Percentiles rank a stretch among this genome's conserved stretches.
These are phyloP conservation scores for Enhydra lutris DNA, from an alignment of 2,113 vertebrate species.

Conservation along the genomic window DNA sequence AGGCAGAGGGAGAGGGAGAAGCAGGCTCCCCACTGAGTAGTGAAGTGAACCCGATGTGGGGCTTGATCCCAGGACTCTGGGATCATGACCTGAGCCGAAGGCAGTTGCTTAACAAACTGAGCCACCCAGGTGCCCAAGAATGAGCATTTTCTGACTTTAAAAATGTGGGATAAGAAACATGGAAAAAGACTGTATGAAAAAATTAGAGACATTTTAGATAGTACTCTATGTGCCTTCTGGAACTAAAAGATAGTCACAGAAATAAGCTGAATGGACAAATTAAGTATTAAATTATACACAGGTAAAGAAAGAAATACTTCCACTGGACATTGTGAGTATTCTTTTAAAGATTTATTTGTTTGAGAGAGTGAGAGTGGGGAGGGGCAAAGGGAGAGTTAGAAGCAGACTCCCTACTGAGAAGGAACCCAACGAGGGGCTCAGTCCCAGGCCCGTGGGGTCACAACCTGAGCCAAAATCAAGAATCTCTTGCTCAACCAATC, in stretches of 20 bases:
- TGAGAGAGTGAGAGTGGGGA: neutral
- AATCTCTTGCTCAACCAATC: neutral
- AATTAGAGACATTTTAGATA: neutral
- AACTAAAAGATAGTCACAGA: neutral
- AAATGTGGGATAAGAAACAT: neutral
- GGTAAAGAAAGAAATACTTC: neutral
- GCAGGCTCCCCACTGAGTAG: no score
- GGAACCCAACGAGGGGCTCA: neutral
- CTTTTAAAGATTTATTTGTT: neutral
- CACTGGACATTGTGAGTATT: neutral
- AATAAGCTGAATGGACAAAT: neutral
- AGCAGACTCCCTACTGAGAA: neutral
- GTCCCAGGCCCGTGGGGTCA: neutral
- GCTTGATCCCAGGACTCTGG: no score
- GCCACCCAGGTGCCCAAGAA: neutral
- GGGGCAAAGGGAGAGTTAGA: neutral
- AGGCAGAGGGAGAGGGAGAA: no score
- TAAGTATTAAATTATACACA: neutral
- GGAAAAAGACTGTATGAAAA: neutral
- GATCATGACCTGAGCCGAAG: no score
- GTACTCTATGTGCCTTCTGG: neutral
- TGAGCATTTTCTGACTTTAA: neutral
- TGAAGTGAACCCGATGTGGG: no score
- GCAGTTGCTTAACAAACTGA: no score
- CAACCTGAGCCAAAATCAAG: neutral